These are phyloP conservation scores for Rhizoglyphus robini DNA, from an alignment of 1,140 invertebrate genomes.

Conservation along the genomic window DNA sequence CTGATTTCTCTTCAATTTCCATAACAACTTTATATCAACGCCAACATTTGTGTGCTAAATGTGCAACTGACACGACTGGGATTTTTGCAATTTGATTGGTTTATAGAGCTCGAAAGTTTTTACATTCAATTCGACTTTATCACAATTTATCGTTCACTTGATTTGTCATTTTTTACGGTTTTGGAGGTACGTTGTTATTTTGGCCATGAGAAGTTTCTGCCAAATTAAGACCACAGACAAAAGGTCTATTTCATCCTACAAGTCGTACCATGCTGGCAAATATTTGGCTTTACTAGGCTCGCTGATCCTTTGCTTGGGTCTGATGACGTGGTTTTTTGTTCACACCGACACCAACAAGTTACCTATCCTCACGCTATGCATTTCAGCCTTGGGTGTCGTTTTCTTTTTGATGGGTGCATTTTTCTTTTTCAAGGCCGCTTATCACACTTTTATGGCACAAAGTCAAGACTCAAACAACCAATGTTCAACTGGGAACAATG, in stretches of 20 bases:
- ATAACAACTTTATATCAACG: slow-evolving; percentile 1
- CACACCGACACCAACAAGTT: not conserved
- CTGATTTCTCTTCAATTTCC: slow-evolving; percentile 1
- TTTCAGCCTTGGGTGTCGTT: not conserved
- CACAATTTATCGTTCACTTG: too few species aligned
- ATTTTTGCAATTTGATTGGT: too few species aligned
- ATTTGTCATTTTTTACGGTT: too few species aligned
- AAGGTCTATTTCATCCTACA: not conserved
- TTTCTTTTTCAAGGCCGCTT: not conserved
- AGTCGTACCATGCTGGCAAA: not conserved
- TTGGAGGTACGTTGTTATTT: too few species aligned
- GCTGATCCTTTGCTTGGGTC: not conserved
- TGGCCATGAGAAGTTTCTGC: too few species aligned
- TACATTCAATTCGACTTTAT: too few species aligned
- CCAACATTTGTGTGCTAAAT: too few species aligned
- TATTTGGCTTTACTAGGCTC: not conserved
- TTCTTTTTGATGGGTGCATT: not conserved
- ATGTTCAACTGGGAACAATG: too few species aligned
- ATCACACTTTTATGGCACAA: slow-evolving; percentile 1
- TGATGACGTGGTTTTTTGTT: not conserved
- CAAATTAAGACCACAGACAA: too few species aligned
- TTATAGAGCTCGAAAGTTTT: too few species aligned
- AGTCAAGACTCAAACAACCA: not conserved
- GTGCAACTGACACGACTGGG: too few species aligned
- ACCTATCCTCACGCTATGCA: not conserved